Base-by-base conservation (phyloP, 37 sponge, comb jelly and placozoan genomes). In the Geodia barretti region DNA sequence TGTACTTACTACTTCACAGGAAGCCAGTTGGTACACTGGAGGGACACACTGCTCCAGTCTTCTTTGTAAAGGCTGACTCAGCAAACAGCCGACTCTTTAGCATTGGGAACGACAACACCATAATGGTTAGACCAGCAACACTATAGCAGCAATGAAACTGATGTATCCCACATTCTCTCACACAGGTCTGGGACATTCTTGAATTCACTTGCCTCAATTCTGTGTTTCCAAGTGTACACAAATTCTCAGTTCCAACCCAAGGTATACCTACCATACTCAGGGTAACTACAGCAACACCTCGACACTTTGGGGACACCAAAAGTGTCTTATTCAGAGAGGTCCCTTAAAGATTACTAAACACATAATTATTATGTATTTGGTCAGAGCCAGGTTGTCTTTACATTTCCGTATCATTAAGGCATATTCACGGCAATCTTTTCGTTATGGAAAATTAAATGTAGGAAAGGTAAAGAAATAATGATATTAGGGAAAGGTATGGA, bases 31-130 rank as follows among this genome's bases (percentile, higher is more conserved):
- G 76, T 7, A 60, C 2, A 4, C 62, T 92, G 47, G 68, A 76
- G 75, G 98, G 93, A 1, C 98, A 97, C 54, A 81, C 73, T 24
- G 87, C 92, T 59, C 98, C 98, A 24, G 73, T 97, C 1, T 83
- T 87, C 64, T 76, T 41, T n/a, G 75, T 97, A 23, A 39, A 31
- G 1, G 87, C 94, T 29, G 84, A 89, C 35, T 78, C 83, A 21
- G 41, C 30, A 47, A 86, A 84, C 35, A 74, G 80, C 63, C 80
- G 91, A 32, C 82, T 97, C 7, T 97, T 86, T 77, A 89, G 88
- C 38, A 65, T 97, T 28, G 78, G 94, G 21, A 84, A 82, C 72
- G 93, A 97, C 75, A 97, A 94, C 80, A 89, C 90, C 23, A 68
- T 97, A 19, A 94, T 89, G 90, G 97, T 97, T 24, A 5, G 67